These are phyloP conservation scores for Habroteleia sp. DNA, from an alignment of 2,888 invertebrate genomes.

Conservation along the genomic window DNA sequence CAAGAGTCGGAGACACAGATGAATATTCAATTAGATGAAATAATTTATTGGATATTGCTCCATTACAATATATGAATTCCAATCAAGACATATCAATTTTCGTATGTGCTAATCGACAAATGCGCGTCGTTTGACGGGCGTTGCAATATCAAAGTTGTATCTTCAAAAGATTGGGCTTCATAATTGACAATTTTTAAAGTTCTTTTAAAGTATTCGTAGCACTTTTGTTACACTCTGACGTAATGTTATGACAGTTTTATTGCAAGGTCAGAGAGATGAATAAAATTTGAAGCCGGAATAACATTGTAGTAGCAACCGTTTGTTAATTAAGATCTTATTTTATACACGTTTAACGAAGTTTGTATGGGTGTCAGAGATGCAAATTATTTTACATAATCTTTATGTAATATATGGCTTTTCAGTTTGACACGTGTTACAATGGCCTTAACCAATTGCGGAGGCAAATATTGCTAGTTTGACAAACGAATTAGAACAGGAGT, in stretches of 20 bases:
- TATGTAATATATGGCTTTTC: slow-evolving; percentile 18
- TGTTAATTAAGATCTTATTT: slow-evolving; percentile 5
- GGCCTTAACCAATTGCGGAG: slow-evolving; percentile 9
- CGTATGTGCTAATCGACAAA: slow-evolving; percentile 56
- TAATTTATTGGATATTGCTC: slow-evolving; percentile 59
- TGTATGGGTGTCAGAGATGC: not conserved
- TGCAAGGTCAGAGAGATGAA: not conserved
- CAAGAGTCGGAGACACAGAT: slow-evolving; percentile 50
- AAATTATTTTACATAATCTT: slow-evolving; percentile 12
- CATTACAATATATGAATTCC: slow-evolving; percentile 54
- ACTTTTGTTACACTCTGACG: not conserved
- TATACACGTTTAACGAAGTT: not conserved
- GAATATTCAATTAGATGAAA: slow-evolving; percentile 60
- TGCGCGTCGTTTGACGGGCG: slow-evolving; percentile 14
- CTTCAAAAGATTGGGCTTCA: not conserved
- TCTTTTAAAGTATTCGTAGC: slow-evolving; percentile 12
- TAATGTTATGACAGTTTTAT: slow-evolving; percentile 8
- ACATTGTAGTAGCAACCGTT: not conserved
- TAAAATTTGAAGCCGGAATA: not conserved
- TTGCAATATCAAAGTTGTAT: slow-evolving; percentile 8
- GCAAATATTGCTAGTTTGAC: slow-evolving; percentile 18
- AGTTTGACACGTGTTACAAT: slow-evolving; percentile 7
- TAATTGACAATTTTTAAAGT: slow-evolving; percentile 18
- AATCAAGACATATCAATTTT: slow-evolving; percentile 56
- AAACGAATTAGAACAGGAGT: slow-evolving; percentile 25